Percentiles rank a stretch among this genome's conserved stretches.
phyloP scores from a whole-genome alignment of 1,140 invertebrate genomes.

The Bombus superbus region DNA sequence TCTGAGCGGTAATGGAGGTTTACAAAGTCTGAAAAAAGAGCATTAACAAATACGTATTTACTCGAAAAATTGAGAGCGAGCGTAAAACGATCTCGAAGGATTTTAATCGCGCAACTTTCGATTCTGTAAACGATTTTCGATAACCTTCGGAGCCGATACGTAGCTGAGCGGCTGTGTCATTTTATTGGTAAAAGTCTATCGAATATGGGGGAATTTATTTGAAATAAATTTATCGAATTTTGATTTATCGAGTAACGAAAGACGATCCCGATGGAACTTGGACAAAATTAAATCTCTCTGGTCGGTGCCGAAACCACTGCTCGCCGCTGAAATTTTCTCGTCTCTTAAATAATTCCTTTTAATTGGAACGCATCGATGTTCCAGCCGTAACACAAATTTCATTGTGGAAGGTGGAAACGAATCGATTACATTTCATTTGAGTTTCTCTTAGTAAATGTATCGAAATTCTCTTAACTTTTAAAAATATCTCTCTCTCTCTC shows the following conservation, averaged over 20 bases:
- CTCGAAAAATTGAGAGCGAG: too few species aligned
- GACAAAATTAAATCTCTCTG: neutral
- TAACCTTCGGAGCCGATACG: too few species aligned
- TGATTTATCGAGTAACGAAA: conserved; percentile 12
- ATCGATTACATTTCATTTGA: neutral
- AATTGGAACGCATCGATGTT: neutral
- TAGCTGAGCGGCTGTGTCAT: neutral
- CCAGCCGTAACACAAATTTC: neutral
- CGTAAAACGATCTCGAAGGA: too few species aligned
- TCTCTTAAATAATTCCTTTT: conserved; percentile 16
- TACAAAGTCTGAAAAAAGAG: too few species aligned
- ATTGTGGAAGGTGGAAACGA: neutral
- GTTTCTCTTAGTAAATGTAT: neutral
- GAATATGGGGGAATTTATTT: neutral
- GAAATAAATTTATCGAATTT: conserved; percentile 8
- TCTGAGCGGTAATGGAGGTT: too few species aligned
- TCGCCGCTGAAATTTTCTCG: conserved; percentile 12
- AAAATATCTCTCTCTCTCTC: neutral
- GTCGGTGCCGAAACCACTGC: neutral
- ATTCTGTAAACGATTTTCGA: too few species aligned
- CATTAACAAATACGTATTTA: too few species aligned
- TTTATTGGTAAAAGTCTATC: neutral
- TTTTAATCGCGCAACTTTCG: too few species aligned
- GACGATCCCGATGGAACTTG: neutral
- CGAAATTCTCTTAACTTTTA: neutral